These are phyloP conservation scores for Neotoma lepida DNA, from an alignment of 2,113 vertebrate genomes.

Conservation along the genomic window DNA sequence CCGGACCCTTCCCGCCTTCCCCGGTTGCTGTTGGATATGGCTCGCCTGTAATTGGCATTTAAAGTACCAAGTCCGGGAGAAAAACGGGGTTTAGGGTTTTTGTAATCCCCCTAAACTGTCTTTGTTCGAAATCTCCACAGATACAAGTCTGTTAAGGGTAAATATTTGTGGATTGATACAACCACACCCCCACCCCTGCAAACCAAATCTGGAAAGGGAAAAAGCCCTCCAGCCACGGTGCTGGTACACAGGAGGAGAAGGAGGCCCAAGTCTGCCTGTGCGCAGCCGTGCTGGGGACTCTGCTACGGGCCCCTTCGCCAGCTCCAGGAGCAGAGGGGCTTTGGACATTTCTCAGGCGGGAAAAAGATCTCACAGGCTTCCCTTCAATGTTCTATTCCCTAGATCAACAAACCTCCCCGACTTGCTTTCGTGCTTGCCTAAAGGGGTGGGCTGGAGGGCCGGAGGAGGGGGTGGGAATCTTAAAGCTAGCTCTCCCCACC, in stretches of 20 bases:
- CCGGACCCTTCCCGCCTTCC: constrained; percentile 82
- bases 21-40: constrained; percentile 82
- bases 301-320: background rate
- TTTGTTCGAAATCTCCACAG: constrained; percentile 84
- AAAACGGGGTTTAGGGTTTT: constrained; percentile 82
- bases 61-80: constrained; percentile 77
- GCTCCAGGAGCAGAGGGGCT: constrained; percentile 37
- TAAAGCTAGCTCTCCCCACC: background rate
- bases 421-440: constrained; percentile 28
- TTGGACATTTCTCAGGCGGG: constrained; percentile 60
- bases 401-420: constrained; percentile 62
- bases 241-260: background rate
- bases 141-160: constrained; percentile 85
- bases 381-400: constrained; percentile 57
- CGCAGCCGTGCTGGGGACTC: background rate
- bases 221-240: background rate
- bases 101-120: constrained; percentile 84
- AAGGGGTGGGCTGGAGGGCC: constrained; percentile 24
- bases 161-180: constrained; percentile 83
- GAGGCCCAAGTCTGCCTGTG: background rate
- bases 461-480: background rate
- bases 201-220: constrained; percentile 65
- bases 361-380: background rate
- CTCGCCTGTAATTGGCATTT: constrained; percentile 75
- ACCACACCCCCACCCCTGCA: constrained; percentile 74